Percentiles rank a stretch among this genome's conserved stretches.
Evolutionary conservation across 2,797 vertebrate genomes (phyloP).

Genomic region (Peromyscus melanophrys): DNA sequence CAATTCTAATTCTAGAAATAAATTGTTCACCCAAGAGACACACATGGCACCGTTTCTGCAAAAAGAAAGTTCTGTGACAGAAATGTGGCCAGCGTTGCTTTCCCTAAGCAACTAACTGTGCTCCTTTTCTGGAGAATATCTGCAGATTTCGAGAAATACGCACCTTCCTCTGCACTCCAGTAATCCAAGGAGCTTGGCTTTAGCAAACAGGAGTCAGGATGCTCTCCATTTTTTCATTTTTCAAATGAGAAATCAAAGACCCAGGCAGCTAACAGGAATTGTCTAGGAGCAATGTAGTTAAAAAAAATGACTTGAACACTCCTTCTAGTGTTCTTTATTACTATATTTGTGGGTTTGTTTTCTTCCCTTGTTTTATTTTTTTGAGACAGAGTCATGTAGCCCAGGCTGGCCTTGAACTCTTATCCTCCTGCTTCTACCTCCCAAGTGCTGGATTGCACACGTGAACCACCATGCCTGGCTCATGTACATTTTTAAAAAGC

Average conservation of each 20-base stretch:
- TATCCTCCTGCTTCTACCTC: background rate
- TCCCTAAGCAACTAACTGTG: background rate
- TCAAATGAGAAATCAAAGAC: background rate
- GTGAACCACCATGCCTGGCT: background rate
- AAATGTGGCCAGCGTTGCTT: background rate
- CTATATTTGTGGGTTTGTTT: background rate
- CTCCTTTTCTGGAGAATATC: background rate
- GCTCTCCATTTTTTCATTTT: background rate
- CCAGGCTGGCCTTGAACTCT: background rate
- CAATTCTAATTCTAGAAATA: conserved; percentile 63
- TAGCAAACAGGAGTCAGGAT: background rate
- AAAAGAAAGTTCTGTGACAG: background rate
- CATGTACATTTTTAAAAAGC: background rate
- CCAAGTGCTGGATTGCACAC: background rate
- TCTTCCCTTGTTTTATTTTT: background rate
- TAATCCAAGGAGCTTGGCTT: background rate
- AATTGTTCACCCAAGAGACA: conserved; percentile 40
- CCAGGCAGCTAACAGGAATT: background rate
- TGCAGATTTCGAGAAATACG: background rate
- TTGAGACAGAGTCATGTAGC: background rate
- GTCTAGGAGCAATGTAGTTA: background rate
- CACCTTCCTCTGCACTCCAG: background rate
- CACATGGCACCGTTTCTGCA: background rate
- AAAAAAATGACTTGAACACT: background rate
- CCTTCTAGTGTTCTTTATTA: background rate